These are phyloP conservation scores for Spicauda simplicius DNA, from an alignment of 2,888 invertebrate species.

Conservation along the genomic window DNA sequence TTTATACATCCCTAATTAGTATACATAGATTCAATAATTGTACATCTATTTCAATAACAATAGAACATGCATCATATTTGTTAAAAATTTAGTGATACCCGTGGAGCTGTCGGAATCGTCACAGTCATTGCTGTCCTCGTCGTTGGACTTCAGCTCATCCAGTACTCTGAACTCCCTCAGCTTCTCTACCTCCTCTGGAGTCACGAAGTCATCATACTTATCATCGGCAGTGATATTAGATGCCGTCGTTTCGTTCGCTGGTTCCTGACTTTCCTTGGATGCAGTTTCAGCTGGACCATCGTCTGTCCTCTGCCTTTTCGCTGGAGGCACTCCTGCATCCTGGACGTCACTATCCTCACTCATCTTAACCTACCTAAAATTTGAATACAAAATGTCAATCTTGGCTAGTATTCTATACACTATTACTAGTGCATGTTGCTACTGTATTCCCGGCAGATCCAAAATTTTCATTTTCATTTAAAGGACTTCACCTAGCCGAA, in stretches of 20 bases:
- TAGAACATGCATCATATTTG: background rate
- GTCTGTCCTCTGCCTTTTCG: conserved; percentile 57
- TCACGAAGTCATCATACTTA: conserved; percentile 59
- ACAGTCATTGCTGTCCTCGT: conserved; percentile 72
- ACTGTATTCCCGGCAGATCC: background rate
- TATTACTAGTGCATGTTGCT: background rate
- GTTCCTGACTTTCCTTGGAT: conserved; percentile 43
- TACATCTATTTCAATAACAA: too few relatives aligned
- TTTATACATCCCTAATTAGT: too few relatives aligned
- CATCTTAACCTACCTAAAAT: conserved; percentile 42
- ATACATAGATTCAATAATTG: too few relatives aligned
- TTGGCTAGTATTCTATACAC: background rate
- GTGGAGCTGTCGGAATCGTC: conserved; percentile 66
- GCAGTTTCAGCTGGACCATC: background rate
- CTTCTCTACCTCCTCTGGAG: conserved; percentile 63
- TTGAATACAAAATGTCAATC: conserved; percentile 4
- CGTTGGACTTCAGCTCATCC: conserved; percentile 75
- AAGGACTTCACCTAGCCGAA: too few relatives aligned
- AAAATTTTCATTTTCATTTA: too few relatives aligned
- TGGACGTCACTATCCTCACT: conserved; percentile 32
- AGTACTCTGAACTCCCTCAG: conserved; percentile 73
- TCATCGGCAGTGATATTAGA: conserved; percentile 42
- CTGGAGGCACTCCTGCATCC: conserved; percentile 47
- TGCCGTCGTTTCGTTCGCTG: conserved; percentile 37
- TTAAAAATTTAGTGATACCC: conserved; percentile 50